These are phyloP conservation scores for Rousettus madagascariensis DNA, from an alignment of 2,797 vertebrate species.

Conservation along the genomic window DNA sequence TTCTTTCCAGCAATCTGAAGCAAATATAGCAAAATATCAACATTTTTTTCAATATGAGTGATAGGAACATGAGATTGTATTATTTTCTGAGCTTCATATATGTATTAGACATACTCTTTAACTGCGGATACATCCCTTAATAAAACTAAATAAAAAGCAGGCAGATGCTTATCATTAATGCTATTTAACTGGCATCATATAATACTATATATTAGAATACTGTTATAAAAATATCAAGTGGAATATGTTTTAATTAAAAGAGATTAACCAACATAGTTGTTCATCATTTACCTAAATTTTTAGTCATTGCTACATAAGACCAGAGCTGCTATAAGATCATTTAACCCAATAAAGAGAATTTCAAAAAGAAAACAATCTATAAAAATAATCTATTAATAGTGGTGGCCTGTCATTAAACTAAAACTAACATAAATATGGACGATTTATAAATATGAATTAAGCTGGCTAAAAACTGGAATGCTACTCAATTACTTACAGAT, in stretches of 20 bases:
- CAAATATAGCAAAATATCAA: conserved; percentile 7
- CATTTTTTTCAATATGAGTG: conserved; percentile 7
- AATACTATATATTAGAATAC: neutral
- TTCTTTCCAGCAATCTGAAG: neutral
- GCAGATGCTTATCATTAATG: neutral
- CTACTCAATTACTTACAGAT: conserved; percentile 7
- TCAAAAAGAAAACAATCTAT: neutral
- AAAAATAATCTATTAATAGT: neutral
- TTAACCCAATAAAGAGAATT: neutral
- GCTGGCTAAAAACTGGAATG: conserved; percentile 17
- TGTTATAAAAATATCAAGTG: neutral
- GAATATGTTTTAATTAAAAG: neutral
- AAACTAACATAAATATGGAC: neutral
- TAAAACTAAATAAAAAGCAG: neutral
- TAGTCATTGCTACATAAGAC: neutral
- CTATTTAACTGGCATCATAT: neutral
- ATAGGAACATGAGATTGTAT: neutral
- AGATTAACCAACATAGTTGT: neutral
- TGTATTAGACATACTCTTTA: neutral
- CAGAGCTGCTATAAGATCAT: neutral
- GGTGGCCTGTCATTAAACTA: neutral
- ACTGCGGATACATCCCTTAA: neutral
- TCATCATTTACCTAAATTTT: conserved; percentile 24
- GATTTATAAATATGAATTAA: conserved; percentile 32
- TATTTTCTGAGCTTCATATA: neutral